Conservation (phyloP, 2,797 vertebrate genomes). For the Pseudochaenichthys georgianus region DNA sequence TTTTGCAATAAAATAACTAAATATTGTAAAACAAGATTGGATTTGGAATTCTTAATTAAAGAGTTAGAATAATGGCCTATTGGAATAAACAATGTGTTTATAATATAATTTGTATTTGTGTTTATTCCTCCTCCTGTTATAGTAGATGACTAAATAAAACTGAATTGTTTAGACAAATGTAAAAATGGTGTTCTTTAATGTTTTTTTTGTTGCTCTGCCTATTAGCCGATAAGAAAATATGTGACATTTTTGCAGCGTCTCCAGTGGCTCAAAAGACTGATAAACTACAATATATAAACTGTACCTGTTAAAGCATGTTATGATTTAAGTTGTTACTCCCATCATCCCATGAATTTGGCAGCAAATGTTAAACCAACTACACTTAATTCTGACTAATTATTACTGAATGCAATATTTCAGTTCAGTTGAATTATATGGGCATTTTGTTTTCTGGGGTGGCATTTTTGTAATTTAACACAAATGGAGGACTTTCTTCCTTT, state of each 20-base stretch:
- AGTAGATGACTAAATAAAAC: background rate
- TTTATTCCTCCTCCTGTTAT: background rate
- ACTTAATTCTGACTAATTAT: background rate
- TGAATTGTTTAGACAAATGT: too few relatives aligned
- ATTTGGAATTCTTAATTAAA: too few relatives aligned
- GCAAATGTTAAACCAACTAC: background rate
- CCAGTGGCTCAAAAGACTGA: too few relatives aligned
- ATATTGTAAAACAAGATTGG: too few relatives aligned
- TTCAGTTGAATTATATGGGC: background rate
- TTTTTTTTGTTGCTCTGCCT: background rate
- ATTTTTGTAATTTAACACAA: constrained; percentile 8
- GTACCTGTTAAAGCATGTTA: too few relatives aligned
- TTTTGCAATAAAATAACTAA: too few relatives aligned
- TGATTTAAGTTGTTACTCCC: background rate
- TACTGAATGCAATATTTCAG: background rate
- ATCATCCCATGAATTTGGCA: background rate
- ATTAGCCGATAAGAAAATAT: background rate
- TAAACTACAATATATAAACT: too few relatives aligned
- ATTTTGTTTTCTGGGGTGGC: background rate
- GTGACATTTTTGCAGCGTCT: too few relatives aligned
- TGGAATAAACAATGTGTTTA: too few relatives aligned
- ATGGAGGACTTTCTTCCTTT: background rate
- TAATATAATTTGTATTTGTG: background rate
- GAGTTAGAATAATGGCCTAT: too few relatives aligned
- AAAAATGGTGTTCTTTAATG: background rate